Base-by-base conservation (phyloP, 2,888 invertebrate genomes). In the Hetaerina titia region DNA sequence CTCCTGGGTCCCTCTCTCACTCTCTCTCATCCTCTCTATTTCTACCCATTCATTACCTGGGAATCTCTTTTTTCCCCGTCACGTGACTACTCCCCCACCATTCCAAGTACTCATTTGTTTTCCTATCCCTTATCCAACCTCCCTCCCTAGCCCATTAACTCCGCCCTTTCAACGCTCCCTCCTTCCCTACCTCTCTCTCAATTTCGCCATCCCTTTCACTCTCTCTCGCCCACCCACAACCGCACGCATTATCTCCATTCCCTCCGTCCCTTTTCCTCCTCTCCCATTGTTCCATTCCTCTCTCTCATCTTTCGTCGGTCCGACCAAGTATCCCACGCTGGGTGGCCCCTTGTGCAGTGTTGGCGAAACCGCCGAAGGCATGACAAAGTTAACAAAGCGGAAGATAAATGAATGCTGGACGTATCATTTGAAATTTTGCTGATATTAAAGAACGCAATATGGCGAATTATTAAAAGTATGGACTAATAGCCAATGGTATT, bases 41-140 rank as follows among this genome's bases (percentile, higher is more conserved):
- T 25, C 81, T 81, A 22, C 31, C 81, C 81, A 81, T 81, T 81
- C 81, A 81, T 81, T 81, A 81, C 81, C 81, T 81, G 81, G 81
- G 81, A 81, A 81, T 81, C 81, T 81, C 81, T 81, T 81, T 74
- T 81, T n/a, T 15, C 31, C 31, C 25, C 31, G 25, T 81, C 81
- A 81, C 81, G 31, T 81, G 81, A 81, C 81, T 81, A 31, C 25
- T 31, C 81, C 69, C 69, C 8, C 25, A 81, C 31, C 31, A 11
- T 81, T 11, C 81, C 81, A 81, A 25, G 81, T 15, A 81, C 31
- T 81, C 81, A 81, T 81, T 81, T 81, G 81, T 81, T 81, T 81
- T 31, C 81, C 81, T 31, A 81, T 81, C 81, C 31, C 81, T 81
- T 31, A n/a, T 22, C 69, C 69, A n/a, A 7, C 31, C 31, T 25